phyloP scores from a whole-genome alignment of 1,140 invertebrate genomes.

The Sipha flava region DNA sequence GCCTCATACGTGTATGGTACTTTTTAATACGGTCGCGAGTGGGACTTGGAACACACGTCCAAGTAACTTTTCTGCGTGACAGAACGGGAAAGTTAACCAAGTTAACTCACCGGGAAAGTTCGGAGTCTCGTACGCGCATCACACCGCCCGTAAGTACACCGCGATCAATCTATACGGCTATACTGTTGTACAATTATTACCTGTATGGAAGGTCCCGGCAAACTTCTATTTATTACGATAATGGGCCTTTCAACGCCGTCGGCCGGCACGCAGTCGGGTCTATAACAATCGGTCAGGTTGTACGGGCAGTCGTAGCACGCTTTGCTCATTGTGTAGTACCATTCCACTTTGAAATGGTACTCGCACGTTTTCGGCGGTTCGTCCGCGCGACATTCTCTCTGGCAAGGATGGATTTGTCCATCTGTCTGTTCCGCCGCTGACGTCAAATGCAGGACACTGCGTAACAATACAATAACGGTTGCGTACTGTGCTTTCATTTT shows the following conservation, averaged over 20 bases:
- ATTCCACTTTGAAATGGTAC: constrained; percentile 64
- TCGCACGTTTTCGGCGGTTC: constrained; percentile 55
- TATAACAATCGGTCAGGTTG: constrained; percentile 63
- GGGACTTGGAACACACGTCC: no score
- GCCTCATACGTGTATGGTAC: no score
- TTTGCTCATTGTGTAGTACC: constrained; percentile 75
- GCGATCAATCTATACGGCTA: no score
- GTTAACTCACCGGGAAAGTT: no score
- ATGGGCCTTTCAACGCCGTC: constrained; percentile 67
- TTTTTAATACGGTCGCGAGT: no score
- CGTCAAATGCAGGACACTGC: not conserved
- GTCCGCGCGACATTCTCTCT: constrained; percentile 48
- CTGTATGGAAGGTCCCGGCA: constrained; percentile 78
- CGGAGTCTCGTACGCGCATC: no score
- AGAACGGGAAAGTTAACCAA: no score
- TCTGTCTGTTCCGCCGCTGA: not conserved
- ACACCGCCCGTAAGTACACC: no score
- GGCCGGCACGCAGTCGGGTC: constrained; percentile 69
- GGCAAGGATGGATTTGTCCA: constrained; percentile 45
- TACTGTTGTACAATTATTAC: constrained; percentile 45
- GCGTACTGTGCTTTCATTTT: not conserved
- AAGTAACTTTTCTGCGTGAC: no score
- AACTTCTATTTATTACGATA: constrained; percentile 70
- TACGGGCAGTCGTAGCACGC: constrained; percentile 77
- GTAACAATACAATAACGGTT: not conserved